A percentile compares a stretch with the other conserved stretches of the same genome.
Conservation (phyloP, 2,888 invertebrate species). For the Drosophila mulleri region DNA sequence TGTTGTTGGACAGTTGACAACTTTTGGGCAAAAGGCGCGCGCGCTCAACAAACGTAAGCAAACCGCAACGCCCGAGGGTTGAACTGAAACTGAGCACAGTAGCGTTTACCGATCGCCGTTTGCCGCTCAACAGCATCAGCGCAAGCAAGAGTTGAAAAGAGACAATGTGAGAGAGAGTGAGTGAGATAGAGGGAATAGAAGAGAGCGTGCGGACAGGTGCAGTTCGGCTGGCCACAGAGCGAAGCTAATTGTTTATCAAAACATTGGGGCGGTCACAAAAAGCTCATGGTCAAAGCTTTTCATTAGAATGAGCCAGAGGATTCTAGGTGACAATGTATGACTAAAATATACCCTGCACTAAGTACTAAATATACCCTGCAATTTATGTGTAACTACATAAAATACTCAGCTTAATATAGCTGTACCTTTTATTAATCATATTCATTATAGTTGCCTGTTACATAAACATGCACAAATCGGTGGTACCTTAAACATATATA, state of each 20-base stretch:
- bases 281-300: conserved; percentile 40
- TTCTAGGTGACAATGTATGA: neutral
- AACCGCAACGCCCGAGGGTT: conserved; percentile 79
- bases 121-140: conserved; percentile 26
- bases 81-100: conserved; percentile 67
- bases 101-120: conserved; percentile 27
- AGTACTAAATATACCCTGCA: neutral
- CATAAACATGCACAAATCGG: neutral
- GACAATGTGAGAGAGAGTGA: neutral
- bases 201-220: conserved; percentile 38
- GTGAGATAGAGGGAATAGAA: neutral
- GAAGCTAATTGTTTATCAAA: conserved; percentile 37
- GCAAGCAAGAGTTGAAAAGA: conserved; percentile 33
- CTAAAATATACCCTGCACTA: neutral
- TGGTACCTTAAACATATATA: neutral
- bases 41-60: conserved; percentile 40
- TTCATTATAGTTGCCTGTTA: neutral
- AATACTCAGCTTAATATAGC: too few species aligned
- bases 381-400: neutral
- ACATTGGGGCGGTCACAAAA: conserved; percentile 30
- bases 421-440: neutral
- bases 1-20: conserved; percentile 69
- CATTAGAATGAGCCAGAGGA: conserved; percentile 11
- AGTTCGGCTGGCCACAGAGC: conserved; percentile 17
- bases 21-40: conserved; percentile 64